Evolutionary conservation across 2,113 vertebrate species (phyloP), one percentile per base, ranked within the genome.

Genomic region (Erpornis zantholeuca): DNA sequence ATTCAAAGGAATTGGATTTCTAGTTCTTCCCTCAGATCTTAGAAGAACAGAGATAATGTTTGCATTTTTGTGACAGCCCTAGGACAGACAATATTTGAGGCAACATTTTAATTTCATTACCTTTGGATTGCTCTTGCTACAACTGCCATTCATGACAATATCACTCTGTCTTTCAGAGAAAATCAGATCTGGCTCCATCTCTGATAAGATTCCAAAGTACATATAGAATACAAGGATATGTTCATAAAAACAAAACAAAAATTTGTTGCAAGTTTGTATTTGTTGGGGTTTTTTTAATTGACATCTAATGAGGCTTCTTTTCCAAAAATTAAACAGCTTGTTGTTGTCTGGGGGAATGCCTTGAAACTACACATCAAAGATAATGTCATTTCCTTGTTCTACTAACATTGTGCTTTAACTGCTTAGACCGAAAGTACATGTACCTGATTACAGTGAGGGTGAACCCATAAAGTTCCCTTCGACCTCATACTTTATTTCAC

Each of bases 391-490:
- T 88, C 27, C 66, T 6, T 92, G 86, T 88, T 76, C 63, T 82
- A 76, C 75, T 89, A 86, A 69, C 53, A 88, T 76, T 82, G 19
- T 54, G 96, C 89, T 97, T 96, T 95, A 94, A 11, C 84, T 89
- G 63, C n/a, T 83, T 85, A 50, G 40, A 36, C 83, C 92, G 92
- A 53, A 86, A 86, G 45, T 31, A 73, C 25, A 82, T 38, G 45
- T 87, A 72, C 68, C 64, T 97, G 72, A 96, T 92, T 89, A 89
- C 66, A 95, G 70, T 79, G 61, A 20, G 11, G 7, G 6, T 64
- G n/a, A 80, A 40, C 17, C 19, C 24, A 68, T 49, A 12, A 82
- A 80, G 24, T 69, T 80, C 22, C 86, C 31, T 83, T 31, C 53
- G 40, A 64, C 54, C 57, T 69, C 66, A 76, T 19, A 25, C 7